Percentiles rank a stretch among this genome's conserved stretches.
These are phyloP conservation scores for Machimus atricapillus DNA, from an alignment of 2,888 invertebrate genomes.

Conservation along the genomic window DNA sequence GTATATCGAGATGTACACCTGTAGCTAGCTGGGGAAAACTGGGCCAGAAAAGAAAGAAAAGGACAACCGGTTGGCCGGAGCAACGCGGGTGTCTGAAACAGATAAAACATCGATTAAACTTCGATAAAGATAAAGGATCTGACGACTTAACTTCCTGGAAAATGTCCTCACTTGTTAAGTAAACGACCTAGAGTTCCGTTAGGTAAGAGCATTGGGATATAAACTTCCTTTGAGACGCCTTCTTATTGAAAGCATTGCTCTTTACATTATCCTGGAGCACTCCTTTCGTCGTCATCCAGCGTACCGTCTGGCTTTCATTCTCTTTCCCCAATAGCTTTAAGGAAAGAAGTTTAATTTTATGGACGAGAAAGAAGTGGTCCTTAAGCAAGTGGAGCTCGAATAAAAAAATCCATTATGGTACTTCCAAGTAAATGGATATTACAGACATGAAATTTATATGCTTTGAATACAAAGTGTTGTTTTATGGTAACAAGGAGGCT, in stretches of 20 bases:
- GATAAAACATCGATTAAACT: constrained; percentile 52
- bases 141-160: constrained; percentile 40
- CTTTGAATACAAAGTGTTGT: constrained; percentile 48
- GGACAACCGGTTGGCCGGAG: constrained; percentile 46
- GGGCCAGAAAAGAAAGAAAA: constrained; percentile 45
- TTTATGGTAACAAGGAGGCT: constrained; percentile 43
- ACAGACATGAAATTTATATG: constrained; percentile 49
- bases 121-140: constrained; percentile 49
- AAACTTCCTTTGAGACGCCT: constrained; percentile 42
- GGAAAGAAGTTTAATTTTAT: constrained; percentile 46
- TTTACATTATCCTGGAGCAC: constrained; percentile 38
- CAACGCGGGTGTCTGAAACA: constrained; percentile 48
- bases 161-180: constrained; percentile 49
- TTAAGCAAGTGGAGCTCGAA: constrained; percentile 40
- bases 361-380: constrained; percentile 43
- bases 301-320: constrained; percentile 32
- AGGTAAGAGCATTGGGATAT: constrained; percentile 49
- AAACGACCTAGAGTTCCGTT: constrained; percentile 48
- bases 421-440: constrained; percentile 48
- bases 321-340: constrained; percentile 19
- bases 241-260: constrained; percentile 40
- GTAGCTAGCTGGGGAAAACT: constrained; percentile 19
- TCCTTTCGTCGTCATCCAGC: constrained; percentile 30
- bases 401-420: constrained; percentile 45
- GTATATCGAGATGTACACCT: constrained; percentile 23